These are phyloP conservation scores for Tinamus major DNA, from an alignment of 2,797 vertebrate species.

Conservation along the genomic window DNA sequence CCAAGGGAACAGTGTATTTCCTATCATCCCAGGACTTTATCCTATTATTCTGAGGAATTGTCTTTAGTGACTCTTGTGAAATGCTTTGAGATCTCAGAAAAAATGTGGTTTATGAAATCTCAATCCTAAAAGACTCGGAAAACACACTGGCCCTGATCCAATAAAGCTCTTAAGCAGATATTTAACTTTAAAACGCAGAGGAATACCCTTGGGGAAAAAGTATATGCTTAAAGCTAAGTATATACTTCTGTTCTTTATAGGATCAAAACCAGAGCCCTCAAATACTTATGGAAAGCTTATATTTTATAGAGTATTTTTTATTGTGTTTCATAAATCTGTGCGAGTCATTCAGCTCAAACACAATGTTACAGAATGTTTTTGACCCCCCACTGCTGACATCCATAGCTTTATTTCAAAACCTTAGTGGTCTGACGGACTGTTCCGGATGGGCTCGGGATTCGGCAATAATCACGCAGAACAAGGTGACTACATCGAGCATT, in stretches of 20 bases:
- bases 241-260: background rate
- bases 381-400: background rate
- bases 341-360: background rate
- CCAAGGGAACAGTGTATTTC: background rate
- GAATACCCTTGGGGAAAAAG: slow-evolving; percentile 6
- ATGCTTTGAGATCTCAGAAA: background rate
- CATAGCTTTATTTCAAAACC: background rate
- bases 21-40: background rate
- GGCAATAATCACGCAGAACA: no score
- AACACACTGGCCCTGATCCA: background rate
- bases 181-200: background rate
- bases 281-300: background rate
- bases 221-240: background rate
- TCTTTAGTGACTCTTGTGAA: background rate
- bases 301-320: background rate
- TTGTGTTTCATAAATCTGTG: background rate
- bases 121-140: background rate
- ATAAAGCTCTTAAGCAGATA: background rate
- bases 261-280: background rate
- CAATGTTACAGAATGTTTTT: background rate
- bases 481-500: no score
- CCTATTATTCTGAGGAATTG: background rate
- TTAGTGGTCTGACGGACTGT: background rate
- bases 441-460: no score
- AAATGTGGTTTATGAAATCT: background rate